These are phyloP conservation scores for Tuta absoluta DNA, from an alignment of 2,888 invertebrate genomes.

Conservation along the genomic window DNA sequence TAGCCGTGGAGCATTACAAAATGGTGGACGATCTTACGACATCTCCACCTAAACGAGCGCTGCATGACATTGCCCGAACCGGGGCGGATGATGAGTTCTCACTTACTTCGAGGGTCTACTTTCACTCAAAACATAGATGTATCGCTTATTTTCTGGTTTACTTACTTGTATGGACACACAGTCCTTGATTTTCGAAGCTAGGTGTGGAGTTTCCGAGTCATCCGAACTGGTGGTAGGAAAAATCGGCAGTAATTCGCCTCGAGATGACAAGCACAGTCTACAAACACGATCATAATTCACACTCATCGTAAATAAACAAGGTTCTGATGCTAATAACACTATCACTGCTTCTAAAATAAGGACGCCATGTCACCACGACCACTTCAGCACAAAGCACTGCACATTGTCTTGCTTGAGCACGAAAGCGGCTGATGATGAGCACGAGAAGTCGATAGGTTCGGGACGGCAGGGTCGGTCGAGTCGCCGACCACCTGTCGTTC, in stretches of 20 bases:
- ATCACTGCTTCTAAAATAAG: slow-evolving; percentile 65
- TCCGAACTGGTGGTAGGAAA: slow-evolving; percentile 81
- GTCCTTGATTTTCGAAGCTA: slow-evolving; percentile 84
- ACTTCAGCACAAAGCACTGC: slow-evolving; percentile 79
- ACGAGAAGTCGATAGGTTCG: slow-evolving; percentile 81
- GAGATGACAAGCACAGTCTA: slow-evolving; percentile 83
- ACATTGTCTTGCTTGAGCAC: slow-evolving; percentile 78
- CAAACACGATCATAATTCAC: slow-evolving; percentile 81
- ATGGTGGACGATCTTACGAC: slow-evolving; percentile 83
- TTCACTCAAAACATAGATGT: slow-evolving; percentile 73
- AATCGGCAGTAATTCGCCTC: slow-evolving; percentile 82
- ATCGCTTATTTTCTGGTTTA: slow-evolving; percentile 60
- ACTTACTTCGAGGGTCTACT: slow-evolving; percentile 75
- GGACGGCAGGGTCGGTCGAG: slow-evolving; percentile 78
- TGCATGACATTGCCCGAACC: slow-evolving; percentile 76
- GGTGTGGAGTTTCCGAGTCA: slow-evolving; percentile 76
- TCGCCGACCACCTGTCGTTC: slow-evolving; percentile 82
- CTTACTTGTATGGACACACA: slow-evolving; percentile 85
- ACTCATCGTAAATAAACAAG: slow-evolving; percentile 78
- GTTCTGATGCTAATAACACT: slow-evolving; percentile 60
- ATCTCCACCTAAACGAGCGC: slow-evolving; percentile 78
- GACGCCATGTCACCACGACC: slow-evolving; percentile 81
- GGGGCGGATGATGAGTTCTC: slow-evolving; percentile 80
- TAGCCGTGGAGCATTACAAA: slow-evolving; percentile 80
- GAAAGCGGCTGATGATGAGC: slow-evolving; percentile 82